Conservation (phyloP, 2,113 vertebrate species). For the Anseranas semipalmata region DNA sequence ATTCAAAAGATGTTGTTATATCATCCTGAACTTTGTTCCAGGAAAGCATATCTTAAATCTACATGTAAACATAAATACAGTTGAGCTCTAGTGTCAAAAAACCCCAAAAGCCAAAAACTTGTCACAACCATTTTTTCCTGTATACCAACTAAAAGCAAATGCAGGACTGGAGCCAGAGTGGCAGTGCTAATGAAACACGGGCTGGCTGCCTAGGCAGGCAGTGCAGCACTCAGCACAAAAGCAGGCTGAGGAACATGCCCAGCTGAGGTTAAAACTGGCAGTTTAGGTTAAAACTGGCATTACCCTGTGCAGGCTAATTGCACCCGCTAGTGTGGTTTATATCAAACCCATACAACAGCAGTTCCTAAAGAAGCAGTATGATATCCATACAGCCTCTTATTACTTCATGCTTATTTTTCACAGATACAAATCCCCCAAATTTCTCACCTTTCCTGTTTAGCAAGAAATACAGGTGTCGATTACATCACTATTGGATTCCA, state of each 20-base stretch:
- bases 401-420: slow-evolving; percentile 63
- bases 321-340: not conserved
- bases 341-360: not conserved
- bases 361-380: not conserved
- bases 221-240: not conserved
- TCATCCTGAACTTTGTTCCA: not conserved
- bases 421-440: slow-evolving; percentile 58
- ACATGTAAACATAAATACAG: not conserved
- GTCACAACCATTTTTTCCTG: not conserved
- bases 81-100: not conserved
- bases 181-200: not conserved
- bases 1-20: not conserved
- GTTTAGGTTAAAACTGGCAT: not conserved
- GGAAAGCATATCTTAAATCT: not conserved
- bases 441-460: slow-evolving; percentile 75
- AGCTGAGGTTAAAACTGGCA: not conserved
- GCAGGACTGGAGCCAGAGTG: rapidly evolving
- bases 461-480: slow-evolving; percentile 68
- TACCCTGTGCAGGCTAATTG: not conserved
- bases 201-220: rapidly evolving
- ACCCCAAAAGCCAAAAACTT: not conserved
- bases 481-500: slow-evolving; percentile 50
- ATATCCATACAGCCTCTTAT: not conserved
- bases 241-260: too few species aligned
- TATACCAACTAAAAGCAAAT: rapidly evolving